A percentile compares a stretch with the other conserved stretches of the same genome.
Evolutionary conservation across 2,888 invertebrate genomes (phyloP).

Genomic region (Athalia rosae): DNA sequence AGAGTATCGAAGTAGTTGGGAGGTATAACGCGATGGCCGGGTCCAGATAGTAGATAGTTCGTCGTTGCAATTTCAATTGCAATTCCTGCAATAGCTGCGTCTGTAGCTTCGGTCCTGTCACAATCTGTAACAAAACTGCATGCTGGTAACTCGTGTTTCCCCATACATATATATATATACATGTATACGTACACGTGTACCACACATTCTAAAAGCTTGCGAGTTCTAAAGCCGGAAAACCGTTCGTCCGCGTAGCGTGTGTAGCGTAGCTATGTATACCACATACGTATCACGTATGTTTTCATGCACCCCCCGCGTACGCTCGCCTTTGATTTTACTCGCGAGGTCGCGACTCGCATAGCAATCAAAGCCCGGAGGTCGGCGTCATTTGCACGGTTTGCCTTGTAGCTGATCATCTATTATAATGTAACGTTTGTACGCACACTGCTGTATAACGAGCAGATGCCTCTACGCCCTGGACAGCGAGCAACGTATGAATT

Average conservation of each 20-base stretch:
- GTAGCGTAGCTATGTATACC: too few relatives aligned
- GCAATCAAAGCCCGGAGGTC: slow-evolving; percentile 21
- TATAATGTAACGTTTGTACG: too few relatives aligned
- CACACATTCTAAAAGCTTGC: not conserved
- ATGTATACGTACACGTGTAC: not conserved
- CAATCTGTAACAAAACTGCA: slow-evolving; percentile 11
- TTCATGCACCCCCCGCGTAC: not conserved
- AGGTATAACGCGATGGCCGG: not conserved
- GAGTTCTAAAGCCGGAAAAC: slow-evolving; percentile 11
- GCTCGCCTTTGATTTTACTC: too few relatives aligned
- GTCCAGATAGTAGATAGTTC: not conserved
- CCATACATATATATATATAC: not conserved
- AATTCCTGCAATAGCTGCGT: not conserved
- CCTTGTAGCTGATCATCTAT: not conserved
- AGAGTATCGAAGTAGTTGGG: not conserved
- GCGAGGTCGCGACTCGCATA: slow-evolving; percentile 9
- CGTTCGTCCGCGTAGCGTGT: not conserved
- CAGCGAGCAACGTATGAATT: too few relatives aligned
- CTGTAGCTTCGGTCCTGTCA: not conserved
- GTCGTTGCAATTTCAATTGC: slow-evolving; percentile 5
- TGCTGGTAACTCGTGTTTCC: not conserved
- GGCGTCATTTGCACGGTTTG: slow-evolving; percentile 9
- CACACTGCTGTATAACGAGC: too few relatives aligned
- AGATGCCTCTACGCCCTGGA: too few relatives aligned
- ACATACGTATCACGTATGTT: too few relatives aligned